Conservation (phyloP, 1,140 invertebrate species). For the Cataglyphis hispanica region DNA sequence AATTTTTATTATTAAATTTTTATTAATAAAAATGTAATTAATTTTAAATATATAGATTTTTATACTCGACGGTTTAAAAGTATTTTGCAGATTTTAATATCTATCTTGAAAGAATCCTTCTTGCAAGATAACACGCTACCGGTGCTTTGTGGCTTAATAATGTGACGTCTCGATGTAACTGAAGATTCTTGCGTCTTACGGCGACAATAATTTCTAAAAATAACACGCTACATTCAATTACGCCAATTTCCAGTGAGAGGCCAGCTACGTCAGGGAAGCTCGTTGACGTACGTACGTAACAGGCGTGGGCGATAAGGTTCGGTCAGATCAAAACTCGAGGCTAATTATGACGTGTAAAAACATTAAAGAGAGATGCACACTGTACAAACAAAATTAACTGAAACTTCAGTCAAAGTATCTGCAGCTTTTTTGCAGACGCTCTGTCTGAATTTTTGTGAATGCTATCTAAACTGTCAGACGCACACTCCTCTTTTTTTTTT, state of each 20-base stretch:
- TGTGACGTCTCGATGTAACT: background rate
- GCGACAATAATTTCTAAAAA: conserved; percentile 47
- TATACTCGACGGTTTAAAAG: background rate
- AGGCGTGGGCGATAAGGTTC: conserved; percentile 42
- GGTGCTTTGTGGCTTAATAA: background rate
- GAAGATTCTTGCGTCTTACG: background rate
- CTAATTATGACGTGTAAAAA: conserved; percentile 7
- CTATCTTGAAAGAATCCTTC: background rate
- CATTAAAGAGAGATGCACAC: background rate
- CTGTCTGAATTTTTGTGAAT: too few relatives aligned
- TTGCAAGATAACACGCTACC: background rate
- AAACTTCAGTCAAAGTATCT: too few relatives aligned
- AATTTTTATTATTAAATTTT: background rate
- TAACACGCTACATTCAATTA: conserved; percentile 48
- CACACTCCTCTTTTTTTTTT: too few relatives aligned
- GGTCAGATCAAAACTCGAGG: background rate
- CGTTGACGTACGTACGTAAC: conserved; percentile 31
- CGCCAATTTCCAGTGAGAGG: conserved; percentile 48
- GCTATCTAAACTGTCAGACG: too few relatives aligned
- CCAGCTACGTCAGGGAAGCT: background rate
- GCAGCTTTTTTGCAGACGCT: too few relatives aligned
- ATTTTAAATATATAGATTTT: background rate
- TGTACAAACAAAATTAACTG: too few relatives aligned
- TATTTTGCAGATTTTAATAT: background rate
- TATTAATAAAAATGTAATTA: background rate